Base-by-base conservation (phyloP, 2,113 vertebrate species). In the Rhineura floridana region DNA sequence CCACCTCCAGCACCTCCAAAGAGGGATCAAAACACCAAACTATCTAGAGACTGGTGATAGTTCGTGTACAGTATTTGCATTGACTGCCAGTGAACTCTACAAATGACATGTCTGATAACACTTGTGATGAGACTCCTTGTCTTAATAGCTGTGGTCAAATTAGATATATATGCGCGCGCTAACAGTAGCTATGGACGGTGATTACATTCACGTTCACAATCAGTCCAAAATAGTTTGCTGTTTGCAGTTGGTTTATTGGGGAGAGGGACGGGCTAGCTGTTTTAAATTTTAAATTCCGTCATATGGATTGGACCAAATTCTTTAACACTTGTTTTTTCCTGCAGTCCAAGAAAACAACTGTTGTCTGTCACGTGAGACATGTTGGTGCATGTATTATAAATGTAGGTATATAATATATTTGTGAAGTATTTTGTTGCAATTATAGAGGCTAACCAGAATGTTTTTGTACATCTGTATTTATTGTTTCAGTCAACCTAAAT, bases 1-100 rank as follows among this genome's bases (percentile, higher is more conserved):
- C 98, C 99, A 0, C 99, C 99, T 1, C 98, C 99, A 0, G 96
- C 99, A 0, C 99, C 99, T 19, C 99, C 99, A 10, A 99, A 99
- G 88, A 97, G 99, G 93, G 99, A 99, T 96, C 97, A 99, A 90
- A 96, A 92, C 91, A 99, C 99, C 95, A 99, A 99, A 97, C 98
- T 99, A 59, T 99, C 98, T 0, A 94, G 98, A 91, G 99, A 99
- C 77, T 99, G 98, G 98, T 99, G 98, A 96, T 86, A 17, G 0
- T 2, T 33, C 30, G 39, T 48, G 85, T 84, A 85, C 19, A 0
- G 4, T 2, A 15, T 89, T 87, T 82, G 90, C 44, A 0, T 0
- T 63, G 88, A 23, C 85, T 80, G 2, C 59, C 50, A 83, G 81
- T 88, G 88, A 48, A 15, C 87, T 88, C 88, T 50, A 1, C 62